Conservation (phyloP, 1,140 invertebrate genomes). For the Penaeus japonicus region DNA sequence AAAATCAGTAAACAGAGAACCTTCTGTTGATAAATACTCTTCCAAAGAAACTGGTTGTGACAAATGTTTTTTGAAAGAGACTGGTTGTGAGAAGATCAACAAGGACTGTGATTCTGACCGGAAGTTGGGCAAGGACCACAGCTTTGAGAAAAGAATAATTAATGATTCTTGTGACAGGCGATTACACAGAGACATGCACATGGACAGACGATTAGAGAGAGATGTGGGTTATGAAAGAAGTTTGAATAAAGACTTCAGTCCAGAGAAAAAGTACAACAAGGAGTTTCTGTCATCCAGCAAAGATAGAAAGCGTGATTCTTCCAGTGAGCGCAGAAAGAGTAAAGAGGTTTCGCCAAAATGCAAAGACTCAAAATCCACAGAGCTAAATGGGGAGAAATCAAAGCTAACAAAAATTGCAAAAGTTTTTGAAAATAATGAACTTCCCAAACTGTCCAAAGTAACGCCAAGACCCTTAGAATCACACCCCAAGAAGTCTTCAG, state of each 20-base stretch:
- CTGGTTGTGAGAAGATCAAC: neutral
- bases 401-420: neutral
- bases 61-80: neutral
- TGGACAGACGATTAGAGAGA: neutral
- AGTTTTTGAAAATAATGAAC: neutral
- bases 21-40: neutral
- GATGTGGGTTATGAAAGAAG: slow-evolving; percentile 1
- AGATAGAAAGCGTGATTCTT: too few relatives aligned
- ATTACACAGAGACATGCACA: neutral
- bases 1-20: slow-evolving; percentile 3
- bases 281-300: neutral
- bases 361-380: neutral
- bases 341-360: too few relatives aligned
- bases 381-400: neutral
- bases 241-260: slow-evolving; percentile 7
- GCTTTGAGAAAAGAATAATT: too few relatives aligned
- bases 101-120: neutral
- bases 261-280: neutral
- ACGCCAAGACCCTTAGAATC: neutral
- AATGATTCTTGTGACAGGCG: neutral
- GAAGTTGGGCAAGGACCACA: too few relatives aligned
- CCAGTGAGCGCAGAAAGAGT: too few relatives aligned
- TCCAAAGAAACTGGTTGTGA: neutral
- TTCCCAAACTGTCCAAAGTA: neutral
- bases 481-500: neutral